Evolutionary conservation across 2,888 invertebrate genomes (phyloP), one percentile per base, ranked within the genome.

Genomic region (Ophion obscuratus): DNA sequence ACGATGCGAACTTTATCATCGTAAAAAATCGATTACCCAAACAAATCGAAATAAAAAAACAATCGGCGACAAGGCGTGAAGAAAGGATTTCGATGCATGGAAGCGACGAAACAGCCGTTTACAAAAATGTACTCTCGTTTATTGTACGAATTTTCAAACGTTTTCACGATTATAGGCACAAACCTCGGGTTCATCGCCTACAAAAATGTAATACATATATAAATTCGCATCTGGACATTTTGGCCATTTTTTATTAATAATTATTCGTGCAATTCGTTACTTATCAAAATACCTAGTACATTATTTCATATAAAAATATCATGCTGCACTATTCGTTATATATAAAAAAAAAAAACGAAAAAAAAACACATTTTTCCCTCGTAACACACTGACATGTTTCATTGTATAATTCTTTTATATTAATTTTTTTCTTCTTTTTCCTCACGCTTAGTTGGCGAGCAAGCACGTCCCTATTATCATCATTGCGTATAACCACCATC

Each of bases 241-340:
- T 61, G 67, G 79, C 64, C 67, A 62, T 20, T 80, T 40, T 62
- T 62, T 64, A 81, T 61, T 59, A 78, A 81, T 81, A 40, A 81
- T 78, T 73, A 84, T 53, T 80, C 68, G 64, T 81, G 77, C 78
- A 89, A 90, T 90, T 89, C 88, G 89, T 89, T 90, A 86, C 88
- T 91, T 90, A 90, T 91, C 90, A 92, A 91, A 92, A 90, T 90
- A 90, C 89, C 88, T 88, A 85, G 89, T 90, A 88, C 87, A 87
- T 84, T 88, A 88, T 87, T 88, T 89, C 89, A 91, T 91, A 92
- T 91, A 93, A 93, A 93, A 93, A 93, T 93, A 93, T 92, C 92
- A 92, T 92, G 92, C 91, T 91, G 91, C 90, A 90, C 90, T 92
- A 92, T 92, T 80, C 71, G 64, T 84, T 90, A 90, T 91, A 20